Base-by-base conservation (phyloP, 2,888 invertebrate genomes). In the Ophion slaviceki region DNA sequence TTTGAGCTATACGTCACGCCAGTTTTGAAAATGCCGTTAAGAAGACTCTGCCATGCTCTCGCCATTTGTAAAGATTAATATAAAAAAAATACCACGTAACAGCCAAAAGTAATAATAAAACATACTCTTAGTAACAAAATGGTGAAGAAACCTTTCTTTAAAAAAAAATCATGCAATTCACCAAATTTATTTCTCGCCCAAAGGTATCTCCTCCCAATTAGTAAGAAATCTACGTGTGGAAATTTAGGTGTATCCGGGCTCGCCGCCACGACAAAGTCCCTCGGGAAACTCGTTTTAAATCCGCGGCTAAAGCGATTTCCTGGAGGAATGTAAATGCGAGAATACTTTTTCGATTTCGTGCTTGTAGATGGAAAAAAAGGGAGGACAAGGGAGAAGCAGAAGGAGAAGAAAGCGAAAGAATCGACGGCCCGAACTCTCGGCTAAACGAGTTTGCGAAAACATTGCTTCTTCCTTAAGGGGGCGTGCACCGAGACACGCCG, bases 401-500 rank as follows among this genome's bases (percentile, higher is more conserved):
- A 53, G 78, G 47, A 53, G 28, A 82, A 61, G 68, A 66, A 32
- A 61, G 78, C 36, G 40, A 64, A 79, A 75, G 75, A 79, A 80
- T 57, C 61, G 62, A 71, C 66, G 76, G 28, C 45, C 77, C 82
- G 86, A 87, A 86, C 85, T 85, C 70, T 79, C 86, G 86, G 87
- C 87, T 89, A 89, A 89, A 90, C 88, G 89, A 89, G 89, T 88
- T 89, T 71, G 82, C 86, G 75, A 72, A 77, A 47, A 66, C 84
- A 72, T 84, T 84, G 72, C 77, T 57, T 80, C 67, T 72, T 66
- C 67, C 61, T 80, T 62, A 40, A 68, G 79, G 28, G 57, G 24
- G 67, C 47, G 68, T 75, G 59, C 70, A n/a, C 40, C 1, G 47
- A 79, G 67, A 67, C 68, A 78, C 78, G 59, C 78, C 32, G 68